Evolutionary conservation across 2,888 invertebrate species (phyloP), one percentile per base, ranked within the genome.

Genomic region (Papilio protenor): DNA sequence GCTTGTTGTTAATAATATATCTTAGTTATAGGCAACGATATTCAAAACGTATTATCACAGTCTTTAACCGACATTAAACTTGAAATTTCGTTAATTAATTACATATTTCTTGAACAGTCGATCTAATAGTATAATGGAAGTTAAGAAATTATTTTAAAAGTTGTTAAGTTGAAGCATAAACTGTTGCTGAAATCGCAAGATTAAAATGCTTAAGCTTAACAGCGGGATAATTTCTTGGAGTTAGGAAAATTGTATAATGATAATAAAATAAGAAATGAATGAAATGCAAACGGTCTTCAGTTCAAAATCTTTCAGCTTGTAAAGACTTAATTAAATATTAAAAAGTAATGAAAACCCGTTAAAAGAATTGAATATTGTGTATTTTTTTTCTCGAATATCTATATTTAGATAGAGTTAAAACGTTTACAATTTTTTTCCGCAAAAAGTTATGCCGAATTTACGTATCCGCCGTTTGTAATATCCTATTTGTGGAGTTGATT

Each of bases 111-210:
- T 66, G 3, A 45, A 40, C 40, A 45, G n/a, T n/a, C n/a, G 21
- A 69, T 69, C 12, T 11, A 45, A 45, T 21, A 45, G 3, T 45
- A 45, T 45, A 45, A 69, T 45, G 12, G 12, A 45, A 69, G 66
- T 69, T 45, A 69, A 73, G 45, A 47, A 18, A 57, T 18, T 57
- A 69, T 45, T 59, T 76, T 45, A 70, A 76, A 76, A 70, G 57
- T 70, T 76, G 57, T 23, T 21, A 11, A 69, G 45, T 69, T 27
- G 40, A 8, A 76, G 45, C 70, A 14, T 47, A 70, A 76, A 70
- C 47, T 57, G 70, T 57, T 70, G 69, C 76, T 70, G 47, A 74
- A 74, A 74, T 64, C 49, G 49, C 33, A 49, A 61, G n/a, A 74
- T 74, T 64, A 64, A 74, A 74, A 27, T 52, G 49, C 23, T 61